Base-by-base conservation (phyloP, 37 sponge, comb jelly and placozoan species). In the Mnemiopsis leidyi region DNA sequence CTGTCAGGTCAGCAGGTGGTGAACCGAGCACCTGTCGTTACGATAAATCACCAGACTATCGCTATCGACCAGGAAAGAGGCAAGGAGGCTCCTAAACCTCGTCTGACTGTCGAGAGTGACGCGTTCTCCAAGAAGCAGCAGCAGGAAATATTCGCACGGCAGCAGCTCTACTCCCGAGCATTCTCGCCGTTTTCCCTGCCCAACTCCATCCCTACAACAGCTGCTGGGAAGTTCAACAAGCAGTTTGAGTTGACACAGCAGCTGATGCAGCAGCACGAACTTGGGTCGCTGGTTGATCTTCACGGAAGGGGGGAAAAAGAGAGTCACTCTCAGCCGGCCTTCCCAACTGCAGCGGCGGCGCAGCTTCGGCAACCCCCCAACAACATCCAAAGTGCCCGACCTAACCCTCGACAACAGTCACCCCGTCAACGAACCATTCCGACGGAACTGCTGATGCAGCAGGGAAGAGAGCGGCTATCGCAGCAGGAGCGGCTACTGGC, bases 21-120 rank as follows among this genome's bases (percentile, higher is more conserved):
- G 32, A 38, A 28, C 1, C 90, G 90, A 3, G 39, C 90, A 23
- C 90, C 90, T 3, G 90, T 85, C 25, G 90, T 85, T 39, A 85
- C 90, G 24, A 85, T 85, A 25, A 85, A 85, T 61, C 90, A 85
- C 39, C 90, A 85, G 61, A 85, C 90, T 38, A 33, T 85, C n/a
- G 9, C 90, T 18, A 40, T 85, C 36, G 90, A 85, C 9, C 61
- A 38, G 23, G 90, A 85, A 28, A 9, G 61, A 0, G 61, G 90
- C 3, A 85, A 85, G 90, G 90, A 85, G 40, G 90, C 90, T 0
- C 79, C 79, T 36, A 85, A 85, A 26, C 61, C 90, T 9, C 40
- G 90, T 0, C 3, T 85, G 0, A 40, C 61, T 38, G 90, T 85
- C 24, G 90, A 85, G 40, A 85, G 35, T 39, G 90, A 85, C 61